Conservation (phyloP, 2,888 invertebrate genomes). For the Caradrina clavipalpis region DNA sequence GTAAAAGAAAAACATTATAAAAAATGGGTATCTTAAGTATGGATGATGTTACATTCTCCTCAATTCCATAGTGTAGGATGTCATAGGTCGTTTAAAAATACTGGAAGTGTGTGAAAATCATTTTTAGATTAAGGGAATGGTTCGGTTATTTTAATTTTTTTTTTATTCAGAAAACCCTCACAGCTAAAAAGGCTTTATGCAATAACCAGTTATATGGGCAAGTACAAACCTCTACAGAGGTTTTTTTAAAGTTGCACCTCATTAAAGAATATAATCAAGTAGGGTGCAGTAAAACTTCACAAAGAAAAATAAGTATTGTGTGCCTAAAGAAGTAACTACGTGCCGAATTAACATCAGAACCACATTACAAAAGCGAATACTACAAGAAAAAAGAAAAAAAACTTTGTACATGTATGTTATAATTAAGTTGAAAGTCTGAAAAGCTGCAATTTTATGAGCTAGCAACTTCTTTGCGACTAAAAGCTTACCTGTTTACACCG, state of each 20-base stretch:
- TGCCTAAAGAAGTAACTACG: background rate
- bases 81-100: too few relatives aligned
- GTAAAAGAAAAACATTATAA: too few relatives aligned
- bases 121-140: too few relatives aligned
- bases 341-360: conserved; percentile 11
- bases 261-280: conserved; percentile 1
- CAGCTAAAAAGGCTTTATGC: too few relatives aligned
- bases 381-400: conserved; percentile 16
- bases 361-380: background rate
- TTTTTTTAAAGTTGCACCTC: background rate
- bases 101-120: too few relatives aligned
- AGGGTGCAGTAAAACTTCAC: background rate
- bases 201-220: too few relatives aligned
- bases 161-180: too few relatives aligned
- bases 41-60: too few relatives aligned
- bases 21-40: too few relatives aligned
- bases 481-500: conserved; percentile 31
- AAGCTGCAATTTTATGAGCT: conserved; percentile 4
- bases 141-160: too few relatives aligned
- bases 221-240: too few relatives aligned
- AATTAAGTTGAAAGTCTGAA: conserved; percentile 8
- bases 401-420: background rate
- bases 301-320: background rate
- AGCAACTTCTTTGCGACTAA: conserved; percentile 8
- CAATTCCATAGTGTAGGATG: too few relatives aligned